A percentile compares a stretch with the other conserved stretches of the same genome.
Evolutionary conservation across 2,888 invertebrate genomes (phyloP).

Genomic region (Lasioglossum oenotherae): DNA sequence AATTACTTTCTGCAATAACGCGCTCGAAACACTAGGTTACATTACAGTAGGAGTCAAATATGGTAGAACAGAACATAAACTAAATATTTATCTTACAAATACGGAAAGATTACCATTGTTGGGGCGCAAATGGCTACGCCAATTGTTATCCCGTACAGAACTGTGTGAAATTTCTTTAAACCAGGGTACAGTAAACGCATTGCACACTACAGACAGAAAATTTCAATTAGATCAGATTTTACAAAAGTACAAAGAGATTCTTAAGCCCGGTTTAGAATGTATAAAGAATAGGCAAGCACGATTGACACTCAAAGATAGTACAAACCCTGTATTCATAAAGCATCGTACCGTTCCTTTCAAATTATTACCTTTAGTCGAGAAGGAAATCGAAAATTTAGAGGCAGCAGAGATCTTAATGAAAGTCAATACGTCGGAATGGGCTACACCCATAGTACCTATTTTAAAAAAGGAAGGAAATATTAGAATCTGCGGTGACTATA

Average conservation of each 20-base stretch:
- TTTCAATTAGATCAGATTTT: not conserved
- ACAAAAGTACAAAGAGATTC: not conserved
- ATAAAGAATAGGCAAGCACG: not conserved
- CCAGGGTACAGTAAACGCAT: not conserved
- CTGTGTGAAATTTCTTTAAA: conserved; percentile 1
- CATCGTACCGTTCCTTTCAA: conserved; percentile 1
- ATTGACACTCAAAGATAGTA: not conserved
- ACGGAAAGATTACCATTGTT: not conserved
- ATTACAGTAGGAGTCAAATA: not conserved
- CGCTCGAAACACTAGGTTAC: not conserved
- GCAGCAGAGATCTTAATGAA: not conserved
- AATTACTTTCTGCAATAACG: not conserved
- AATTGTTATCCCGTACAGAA: not conserved
- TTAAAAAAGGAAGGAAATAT: conserved; percentile 6
- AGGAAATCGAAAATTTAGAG: conserved; percentile 14
- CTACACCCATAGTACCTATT: conserved; percentile 1
- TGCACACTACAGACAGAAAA: not conserved
- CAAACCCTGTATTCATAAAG: not conserved
- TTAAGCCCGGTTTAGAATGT: not conserved
- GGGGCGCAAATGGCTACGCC: conserved; percentile 15
- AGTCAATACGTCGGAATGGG: not conserved
- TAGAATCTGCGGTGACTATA: not conserved
- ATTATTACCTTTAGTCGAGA: conserved; percentile 9
- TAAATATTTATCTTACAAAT: conserved; percentile 10
- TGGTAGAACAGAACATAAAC: not conserved